These are phyloP conservation scores for Lymantria dispar DNA, from an alignment of 2,888 invertebrate species.

Conservation along the genomic window DNA sequence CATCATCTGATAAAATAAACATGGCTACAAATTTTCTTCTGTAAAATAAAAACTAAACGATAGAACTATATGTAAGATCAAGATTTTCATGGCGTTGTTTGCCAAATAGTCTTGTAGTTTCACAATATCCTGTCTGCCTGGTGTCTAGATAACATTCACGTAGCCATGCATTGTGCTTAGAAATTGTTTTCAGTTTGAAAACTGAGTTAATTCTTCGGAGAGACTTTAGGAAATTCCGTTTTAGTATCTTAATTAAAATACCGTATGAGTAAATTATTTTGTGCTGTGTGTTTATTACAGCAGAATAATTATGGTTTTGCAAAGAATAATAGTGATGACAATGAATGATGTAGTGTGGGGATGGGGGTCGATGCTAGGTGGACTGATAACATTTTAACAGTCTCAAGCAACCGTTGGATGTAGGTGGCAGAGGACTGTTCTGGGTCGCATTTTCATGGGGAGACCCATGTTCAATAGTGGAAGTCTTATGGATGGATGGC, in stretches of 20 bases:
- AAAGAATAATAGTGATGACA: no score
- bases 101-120: conserved; percentile 26
- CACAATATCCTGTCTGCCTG: conserved; percentile 29
- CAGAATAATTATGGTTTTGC: no score
- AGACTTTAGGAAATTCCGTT: conserved; percentile 17
- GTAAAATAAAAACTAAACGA: conserved; percentile 15
- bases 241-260: conserved; percentile 23
- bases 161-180: conserved; percentile 9
- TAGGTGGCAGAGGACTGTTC: no score
- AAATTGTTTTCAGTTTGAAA: conserved; percentile 29
- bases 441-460: no score
- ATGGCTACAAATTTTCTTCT: conserved; percentile 15
- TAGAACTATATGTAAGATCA: conserved; percentile 13
- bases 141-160: conserved; percentile 17
- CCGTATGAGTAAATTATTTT: no score
- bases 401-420: no score
- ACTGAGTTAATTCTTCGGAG: conserved; percentile 29
- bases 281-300: no score
- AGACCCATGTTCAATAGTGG: no score
- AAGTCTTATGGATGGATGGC: no score
- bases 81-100: conserved; percentile 15
- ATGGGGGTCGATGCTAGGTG: no score
- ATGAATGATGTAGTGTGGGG: no score
- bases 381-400: no score
- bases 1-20: conserved; percentile 20